Evolutionary conservation across 2,888 invertebrate species (phyloP).

Genomic region (Drosophila quinaria): DNA sequence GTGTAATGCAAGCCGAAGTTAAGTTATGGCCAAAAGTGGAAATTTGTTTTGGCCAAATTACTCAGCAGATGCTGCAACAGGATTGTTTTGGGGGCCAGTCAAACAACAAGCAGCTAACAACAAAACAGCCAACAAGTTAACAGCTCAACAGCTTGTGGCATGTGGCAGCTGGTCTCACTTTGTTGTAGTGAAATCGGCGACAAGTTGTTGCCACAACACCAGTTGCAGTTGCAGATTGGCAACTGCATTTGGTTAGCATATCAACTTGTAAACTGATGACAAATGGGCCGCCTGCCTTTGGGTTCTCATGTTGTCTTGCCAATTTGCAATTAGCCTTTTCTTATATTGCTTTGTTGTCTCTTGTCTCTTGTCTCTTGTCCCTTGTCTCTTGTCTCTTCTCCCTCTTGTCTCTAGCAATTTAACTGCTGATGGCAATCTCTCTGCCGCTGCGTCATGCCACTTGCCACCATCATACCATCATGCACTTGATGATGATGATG

Average conservation of each 20-base stretch:
- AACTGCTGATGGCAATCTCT: conserved; percentile 55
- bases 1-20: conserved; percentile 55
- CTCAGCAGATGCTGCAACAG: conserved; percentile 39
- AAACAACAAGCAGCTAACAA: not conserved
- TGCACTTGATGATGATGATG: conserved; percentile 59
- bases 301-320: conserved; percentile 54
- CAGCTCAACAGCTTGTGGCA: conserved; percentile 63
- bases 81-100: not conserved
- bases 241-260: conserved; percentile 54
- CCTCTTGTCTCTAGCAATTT: conserved; percentile 24
- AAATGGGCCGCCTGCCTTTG: conserved; percentile 32
- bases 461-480: conserved; percentile 8
- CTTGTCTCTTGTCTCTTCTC: not conserved
- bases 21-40: conserved; percentile 38
- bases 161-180: conserved; percentile 59
- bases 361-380: not conserved
- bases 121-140: conserved; percentile 33
- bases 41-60: conserved; percentile 40
- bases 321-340: conserved; percentile 49
- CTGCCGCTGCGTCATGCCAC: conserved; percentile 19
- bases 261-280: conserved; percentile 56
- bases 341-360: conserved; percentile 25
- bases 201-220: conserved; percentile 37
- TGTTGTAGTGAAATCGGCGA: conserved; percentile 19
- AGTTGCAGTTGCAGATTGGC: conserved; percentile 25